phyloP scores from a whole-genome alignment of 2,113 vertebrate species.

The Reinhardtius hippoglossoides region DNA sequence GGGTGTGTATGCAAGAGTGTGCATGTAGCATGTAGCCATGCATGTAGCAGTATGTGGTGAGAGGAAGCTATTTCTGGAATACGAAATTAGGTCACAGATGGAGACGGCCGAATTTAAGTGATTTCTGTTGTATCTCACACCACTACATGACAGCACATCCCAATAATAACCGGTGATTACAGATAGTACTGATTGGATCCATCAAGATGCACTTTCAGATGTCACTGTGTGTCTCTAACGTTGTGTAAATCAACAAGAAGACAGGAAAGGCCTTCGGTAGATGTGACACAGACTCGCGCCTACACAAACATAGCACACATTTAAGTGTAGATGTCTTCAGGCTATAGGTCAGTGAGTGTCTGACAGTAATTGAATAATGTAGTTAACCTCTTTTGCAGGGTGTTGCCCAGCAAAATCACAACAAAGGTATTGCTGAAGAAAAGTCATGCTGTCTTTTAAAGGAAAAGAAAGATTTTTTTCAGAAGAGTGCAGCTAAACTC shows the following conservation, averaged over 20 bases:
- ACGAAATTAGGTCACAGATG: conserved; percentile 73
- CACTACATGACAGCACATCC: conserved; percentile 22
- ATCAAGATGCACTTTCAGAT: conserved; percentile 16
- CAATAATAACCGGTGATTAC: background rate
- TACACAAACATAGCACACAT: conserved; percentile 16
- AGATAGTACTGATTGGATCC: background rate
- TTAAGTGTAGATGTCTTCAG: conserved; percentile 30
- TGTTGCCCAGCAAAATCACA: conserved; percentile 18
- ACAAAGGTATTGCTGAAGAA: background rate
- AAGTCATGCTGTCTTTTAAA: too few relatives aligned
- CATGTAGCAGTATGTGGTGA: conserved; percentile 44
- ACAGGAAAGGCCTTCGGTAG: conserved; percentile 20
- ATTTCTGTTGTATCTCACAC: conserved; percentile 50
- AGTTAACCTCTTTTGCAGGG: conserved; percentile 51
- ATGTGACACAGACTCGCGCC: conserved; percentile 28
- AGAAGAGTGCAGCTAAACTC: background rate
- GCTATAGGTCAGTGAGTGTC: conserved; percentile 60
- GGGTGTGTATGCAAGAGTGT: background rate
- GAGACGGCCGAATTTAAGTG: conserved; percentile 63
- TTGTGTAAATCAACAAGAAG: conserved; percentile 27
- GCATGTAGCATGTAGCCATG: conserved; percentile 40
- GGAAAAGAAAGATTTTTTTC: too few relatives aligned
- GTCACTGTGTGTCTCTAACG: conserved; percentile 23
- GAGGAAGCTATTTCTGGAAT: conserved; percentile 70
- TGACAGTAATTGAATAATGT: conserved; percentile 48